These are phyloP conservation scores for Colletes latitarsis DNA, from an alignment of 1,140 invertebrate species.

Conservation along the genomic window DNA sequence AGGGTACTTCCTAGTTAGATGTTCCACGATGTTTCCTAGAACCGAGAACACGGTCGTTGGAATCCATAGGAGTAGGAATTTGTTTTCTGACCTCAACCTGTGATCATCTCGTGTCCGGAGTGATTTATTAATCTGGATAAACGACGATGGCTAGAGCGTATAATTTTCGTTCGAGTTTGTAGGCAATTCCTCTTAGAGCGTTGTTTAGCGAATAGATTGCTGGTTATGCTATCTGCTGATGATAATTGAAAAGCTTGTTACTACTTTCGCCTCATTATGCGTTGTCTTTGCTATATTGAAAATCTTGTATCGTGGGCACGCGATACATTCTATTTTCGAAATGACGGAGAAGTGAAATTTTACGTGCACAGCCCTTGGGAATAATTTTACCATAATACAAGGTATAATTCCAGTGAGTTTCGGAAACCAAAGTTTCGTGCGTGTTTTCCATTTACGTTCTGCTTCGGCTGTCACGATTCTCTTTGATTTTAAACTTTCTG, in stretches of 20 bases:
- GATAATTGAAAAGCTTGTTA: not conserved
- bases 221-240: slow-evolving; percentile 19
- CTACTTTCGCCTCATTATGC: no score
- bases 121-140: slow-evolving; percentile 49
- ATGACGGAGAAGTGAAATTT: no score
- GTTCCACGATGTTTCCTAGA: not conserved
- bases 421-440: no score
- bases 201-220: not conserved
- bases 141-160: slow-evolving; percentile 43
- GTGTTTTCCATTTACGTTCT: no score
- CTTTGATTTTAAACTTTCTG: no score
- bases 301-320: no score
- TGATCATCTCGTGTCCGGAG: slow-evolving; percentile 8
- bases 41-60: not conserved
- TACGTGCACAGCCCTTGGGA: no score
- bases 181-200: slow-evolving; percentile 24
- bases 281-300: no score
- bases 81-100: slow-evolving; percentile 46
- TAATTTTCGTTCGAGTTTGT: slow-evolving; percentile 39
- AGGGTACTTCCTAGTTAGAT: not conserved
- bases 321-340: not conserved
- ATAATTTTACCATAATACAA: no score
- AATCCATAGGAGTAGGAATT: slow-evolving; percentile 5
- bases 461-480: no score
- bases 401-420: no score